A percentile compares a stretch with the other conserved stretches of the same genome.
These are phyloP conservation scores for Drosophila nigricruria DNA, from an alignment of 2,888 invertebrate genomes.

Conservation along the genomic window DNA sequence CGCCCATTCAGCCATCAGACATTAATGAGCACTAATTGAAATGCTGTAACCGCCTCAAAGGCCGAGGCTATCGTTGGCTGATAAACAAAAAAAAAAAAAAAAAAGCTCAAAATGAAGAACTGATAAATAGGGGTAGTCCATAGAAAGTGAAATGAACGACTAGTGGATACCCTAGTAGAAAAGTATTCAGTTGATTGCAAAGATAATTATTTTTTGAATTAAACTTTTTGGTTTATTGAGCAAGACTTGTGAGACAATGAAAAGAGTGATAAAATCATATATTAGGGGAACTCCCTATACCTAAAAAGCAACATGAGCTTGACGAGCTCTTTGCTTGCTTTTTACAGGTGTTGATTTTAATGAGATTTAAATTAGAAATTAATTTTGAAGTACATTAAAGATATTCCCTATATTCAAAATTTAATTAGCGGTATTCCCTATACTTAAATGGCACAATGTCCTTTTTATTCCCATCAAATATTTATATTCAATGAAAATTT, in stretches of 20 bases:
- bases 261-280: not conserved
- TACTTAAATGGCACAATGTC: not conserved
- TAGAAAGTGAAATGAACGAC: not conserved
- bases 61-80: slow-evolving; percentile 38
- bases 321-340: not conserved
- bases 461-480: no score
- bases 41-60: slow-evolving; percentile 47
- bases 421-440: not conserved
- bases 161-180: no score
- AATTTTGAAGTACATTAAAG: not conserved
- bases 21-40: slow-evolving; percentile 76
- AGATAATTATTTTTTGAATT: not conserved
- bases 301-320: not conserved
- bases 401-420: not conserved
- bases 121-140: slow-evolving; percentile 2
- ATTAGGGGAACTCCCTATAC: not conserved
- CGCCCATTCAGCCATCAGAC: slow-evolving; percentile 14
- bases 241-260: not conserved
- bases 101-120: not conserved
- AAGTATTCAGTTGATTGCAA: not conserved
- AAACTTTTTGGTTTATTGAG: not conserved
- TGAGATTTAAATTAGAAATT: not conserved
- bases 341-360: no score
- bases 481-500: no score
- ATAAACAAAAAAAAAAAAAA: slow-evolving; percentile 41